Conservation (phyloP, 1,140 invertebrate genomes). For the Leucophenga varia region DNA sequence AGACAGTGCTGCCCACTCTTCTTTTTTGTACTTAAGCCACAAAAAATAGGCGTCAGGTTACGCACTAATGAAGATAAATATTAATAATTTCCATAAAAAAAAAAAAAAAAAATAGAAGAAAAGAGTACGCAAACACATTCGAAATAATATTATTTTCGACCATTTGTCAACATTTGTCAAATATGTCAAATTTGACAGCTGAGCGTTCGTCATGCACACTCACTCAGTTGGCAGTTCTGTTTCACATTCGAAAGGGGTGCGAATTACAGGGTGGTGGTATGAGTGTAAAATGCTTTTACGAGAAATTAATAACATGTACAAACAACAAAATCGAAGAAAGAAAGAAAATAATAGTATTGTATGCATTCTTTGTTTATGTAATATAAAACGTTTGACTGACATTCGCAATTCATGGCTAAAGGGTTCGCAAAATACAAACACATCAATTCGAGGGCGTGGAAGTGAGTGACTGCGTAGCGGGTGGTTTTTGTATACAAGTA, state of each 20-base stretch:
- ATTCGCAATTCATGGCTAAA: no score
- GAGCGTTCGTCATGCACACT: constrained; percentile 16
- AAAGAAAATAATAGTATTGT: no score
- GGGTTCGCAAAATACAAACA: no score
- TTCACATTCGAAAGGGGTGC: no score
- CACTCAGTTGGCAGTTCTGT: constrained; percentile 31
- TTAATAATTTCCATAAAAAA: constrained; percentile 30
- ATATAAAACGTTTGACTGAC: no score
- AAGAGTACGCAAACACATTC: constrained; percentile 1
- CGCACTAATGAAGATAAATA: constrained; percentile 50
- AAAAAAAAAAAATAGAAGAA: constrained; percentile 1
- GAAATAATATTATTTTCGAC: constrained; percentile 39
- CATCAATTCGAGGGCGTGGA: no score
- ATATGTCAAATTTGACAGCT: constrained; percentile 37
- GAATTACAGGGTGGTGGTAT: not conserved
- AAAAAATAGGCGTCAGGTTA: constrained; percentile 29
- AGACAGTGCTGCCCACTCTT: no score
- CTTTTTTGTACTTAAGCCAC: not conserved
- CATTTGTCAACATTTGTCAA: constrained; percentile 54
- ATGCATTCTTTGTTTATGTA: no score
- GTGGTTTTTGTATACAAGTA: no score
- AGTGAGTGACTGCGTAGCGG: no score
- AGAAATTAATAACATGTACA: constrained; percentile 49
- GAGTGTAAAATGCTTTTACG: constrained; percentile 26
- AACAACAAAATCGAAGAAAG: constrained; percentile 30